Base-by-base conservation (phyloP, 2,113 vertebrate species). In the Tautogolabrus adspersus region DNA sequence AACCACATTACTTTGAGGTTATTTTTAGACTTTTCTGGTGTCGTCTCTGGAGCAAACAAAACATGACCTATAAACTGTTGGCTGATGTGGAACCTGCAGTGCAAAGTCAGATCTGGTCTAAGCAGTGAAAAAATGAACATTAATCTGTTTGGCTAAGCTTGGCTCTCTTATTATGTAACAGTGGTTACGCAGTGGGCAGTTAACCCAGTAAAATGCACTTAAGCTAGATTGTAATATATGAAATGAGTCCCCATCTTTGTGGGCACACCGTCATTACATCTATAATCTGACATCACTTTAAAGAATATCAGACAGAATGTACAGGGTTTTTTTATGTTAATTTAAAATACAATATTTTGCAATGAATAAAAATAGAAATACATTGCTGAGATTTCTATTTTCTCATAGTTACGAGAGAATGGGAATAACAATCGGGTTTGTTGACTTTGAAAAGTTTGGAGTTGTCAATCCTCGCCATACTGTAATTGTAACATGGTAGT, bases 111-210 rank as follows among this genome's bases (percentile, higher is more conserved):
- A 88, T 38, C 22, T 55, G 56, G 49, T 67, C 65, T 61, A 23
- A 69, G 67, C 61, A 62, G 66, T 65, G 68, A 88, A 75, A n/a
- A 47, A 87, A 71, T 76, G 67, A 78, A 70, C 72, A 83, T 77
- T 82, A 91, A 86, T 87, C 80, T 79, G 71, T 82, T 58, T 34
- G 80, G 68, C 61, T 78, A 82, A 87, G 77, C 80, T 62, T 1
- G 34, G 22, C 62, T 75, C 67, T 63, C 21, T 56, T 58, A 40
- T 90, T 80, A 86, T 49, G 71, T 77, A 90, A 89, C 59, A 38
- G 57, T 46, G 58, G 55, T 3, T 47, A 73, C 30, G 74, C 42
- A 71, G 69, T 55, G 51, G 21, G 63, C 65, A 46, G 62, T 63
- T 62, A 80, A 70, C 49, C 68, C 47, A 60, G 12, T 67, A 0